Percentiles rank a stretch among this genome's conserved stretches.
phyloP scores from a whole-genome alignment of 2,113 vertebrate genomes.

The Coregonus clupeaformis region DNA sequence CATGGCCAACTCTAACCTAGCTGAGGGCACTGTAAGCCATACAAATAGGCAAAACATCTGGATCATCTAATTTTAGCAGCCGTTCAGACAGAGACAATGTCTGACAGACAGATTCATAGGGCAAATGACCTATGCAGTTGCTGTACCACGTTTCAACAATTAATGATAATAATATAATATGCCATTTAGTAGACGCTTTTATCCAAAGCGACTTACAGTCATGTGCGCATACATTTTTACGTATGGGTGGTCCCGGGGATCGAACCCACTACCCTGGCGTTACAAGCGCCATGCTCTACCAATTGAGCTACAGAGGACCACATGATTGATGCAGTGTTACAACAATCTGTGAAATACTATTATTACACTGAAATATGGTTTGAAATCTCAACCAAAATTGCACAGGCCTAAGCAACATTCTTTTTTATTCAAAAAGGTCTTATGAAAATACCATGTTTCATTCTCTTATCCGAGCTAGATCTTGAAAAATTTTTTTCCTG shows the following conservation, averaged over 20 bases:
- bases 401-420: constrained; percentile 1
- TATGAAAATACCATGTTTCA: constrained; percentile 11
- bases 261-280: too few relatives aligned
- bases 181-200: too few relatives aligned
- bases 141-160: constrained; percentile 17
- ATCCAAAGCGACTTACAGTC: too few relatives aligned
- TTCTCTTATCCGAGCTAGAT: constrained; percentile 27
- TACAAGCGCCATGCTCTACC: too few relatives aligned
- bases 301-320: too few relatives aligned
- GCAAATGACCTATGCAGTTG: constrained; percentile 7
- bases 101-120: constrained; percentile 31
- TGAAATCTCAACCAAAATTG: background rate
- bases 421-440: constrained; percentile 11
- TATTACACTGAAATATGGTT: too few relatives aligned
- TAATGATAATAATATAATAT: too few relatives aligned
- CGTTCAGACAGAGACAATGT: constrained; percentile 19
- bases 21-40: constrained; percentile 7
- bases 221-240: too few relatives aligned
- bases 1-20: constrained; percentile 45
- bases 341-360: background rate
- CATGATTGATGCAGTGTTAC: background rate
- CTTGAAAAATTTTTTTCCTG: constrained; percentile 36
- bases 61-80: constrained; percentile 52
- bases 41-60: constrained; percentile 48
- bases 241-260: too few relatives aligned